phyloP scores from a whole-genome alignment of 2,113 vertebrate genomes.

The Hypanus sabinus region DNA sequence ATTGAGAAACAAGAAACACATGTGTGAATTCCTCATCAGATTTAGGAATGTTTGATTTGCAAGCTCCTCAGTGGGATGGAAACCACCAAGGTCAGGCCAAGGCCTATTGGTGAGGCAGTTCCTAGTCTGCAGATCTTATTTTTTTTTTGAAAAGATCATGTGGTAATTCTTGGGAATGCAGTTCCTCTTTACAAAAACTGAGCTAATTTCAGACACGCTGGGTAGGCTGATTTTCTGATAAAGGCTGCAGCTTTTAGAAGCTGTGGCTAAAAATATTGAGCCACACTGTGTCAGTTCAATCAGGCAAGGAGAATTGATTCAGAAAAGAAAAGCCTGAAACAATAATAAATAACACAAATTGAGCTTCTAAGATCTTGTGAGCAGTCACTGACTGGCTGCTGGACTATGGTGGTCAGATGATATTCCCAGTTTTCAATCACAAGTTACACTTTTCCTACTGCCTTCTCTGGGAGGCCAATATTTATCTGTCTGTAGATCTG shows the following conservation, averaged over 20 bases:
- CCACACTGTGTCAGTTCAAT: background rate
- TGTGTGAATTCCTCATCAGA: too few species aligned
- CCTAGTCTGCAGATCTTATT: background rate
- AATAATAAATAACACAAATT: background rate
- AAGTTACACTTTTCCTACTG: too few species aligned
- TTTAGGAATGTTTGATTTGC: too few species aligned
- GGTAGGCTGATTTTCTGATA: background rate
- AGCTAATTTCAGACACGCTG: background rate
- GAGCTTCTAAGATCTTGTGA: background rate
- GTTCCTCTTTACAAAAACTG: conserved; percentile 21
- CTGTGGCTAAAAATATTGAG: background rate
- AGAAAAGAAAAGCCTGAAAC: background rate
- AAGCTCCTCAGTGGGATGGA: too few species aligned
- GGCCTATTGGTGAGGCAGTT: too few species aligned
- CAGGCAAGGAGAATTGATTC: background rate
- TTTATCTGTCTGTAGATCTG: too few species aligned
- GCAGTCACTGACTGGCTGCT: background rate
- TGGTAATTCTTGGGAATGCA: background rate
- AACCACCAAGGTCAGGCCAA: background rate
- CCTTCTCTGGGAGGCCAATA: too few species aligned
- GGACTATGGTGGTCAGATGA: background rate
- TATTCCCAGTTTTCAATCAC: too few species aligned
- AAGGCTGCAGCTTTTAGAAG: background rate
- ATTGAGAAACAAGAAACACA: too few species aligned
- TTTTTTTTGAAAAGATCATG: background rate